phyloP scores from a whole-genome alignment of 1,140 invertebrate species.

The Cardiocondyla obscurior region DNA sequence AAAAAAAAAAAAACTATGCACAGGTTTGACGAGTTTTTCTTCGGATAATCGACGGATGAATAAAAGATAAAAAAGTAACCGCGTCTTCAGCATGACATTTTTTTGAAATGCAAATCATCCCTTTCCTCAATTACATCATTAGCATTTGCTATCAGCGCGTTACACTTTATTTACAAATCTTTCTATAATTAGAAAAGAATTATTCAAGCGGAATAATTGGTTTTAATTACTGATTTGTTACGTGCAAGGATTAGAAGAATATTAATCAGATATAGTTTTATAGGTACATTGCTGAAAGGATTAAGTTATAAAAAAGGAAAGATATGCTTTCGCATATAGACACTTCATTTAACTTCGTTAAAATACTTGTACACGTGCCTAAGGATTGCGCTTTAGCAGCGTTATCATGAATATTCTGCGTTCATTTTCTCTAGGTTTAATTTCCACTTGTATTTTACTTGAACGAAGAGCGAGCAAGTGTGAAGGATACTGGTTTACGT shows the following conservation, averaged over 20 bases:
- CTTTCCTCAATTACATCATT: background rate
- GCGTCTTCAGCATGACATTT: background rate
- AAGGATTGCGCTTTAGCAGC: background rate
- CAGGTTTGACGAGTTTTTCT: background rate
- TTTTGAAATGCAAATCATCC: background rate
- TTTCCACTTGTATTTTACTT: constrained; percentile 21
- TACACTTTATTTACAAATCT: background rate
- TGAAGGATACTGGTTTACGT: background rate
- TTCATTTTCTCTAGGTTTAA: constrained; percentile 35
- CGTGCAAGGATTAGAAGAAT: background rate
- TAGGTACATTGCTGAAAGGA: background rate
- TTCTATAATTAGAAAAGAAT: background rate
- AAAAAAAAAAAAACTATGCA: background rate
- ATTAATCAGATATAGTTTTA: background rate
- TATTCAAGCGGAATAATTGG: background rate
- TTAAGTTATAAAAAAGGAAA: background rate
- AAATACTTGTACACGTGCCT: constrained; percentile 32
- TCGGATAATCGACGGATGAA: background rate
- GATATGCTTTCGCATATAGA: constrained; percentile 1
- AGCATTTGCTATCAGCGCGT: background rate
- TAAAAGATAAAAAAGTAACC: background rate
- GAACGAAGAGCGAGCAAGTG: background rate
- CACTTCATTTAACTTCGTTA: constrained; percentile 14
- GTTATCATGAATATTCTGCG: constrained; percentile 30
- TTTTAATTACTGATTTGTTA: background rate